phyloP scores from a whole-genome alignment of 2,888 invertebrate genomes.

The Sphinx pinastri region DNA sequence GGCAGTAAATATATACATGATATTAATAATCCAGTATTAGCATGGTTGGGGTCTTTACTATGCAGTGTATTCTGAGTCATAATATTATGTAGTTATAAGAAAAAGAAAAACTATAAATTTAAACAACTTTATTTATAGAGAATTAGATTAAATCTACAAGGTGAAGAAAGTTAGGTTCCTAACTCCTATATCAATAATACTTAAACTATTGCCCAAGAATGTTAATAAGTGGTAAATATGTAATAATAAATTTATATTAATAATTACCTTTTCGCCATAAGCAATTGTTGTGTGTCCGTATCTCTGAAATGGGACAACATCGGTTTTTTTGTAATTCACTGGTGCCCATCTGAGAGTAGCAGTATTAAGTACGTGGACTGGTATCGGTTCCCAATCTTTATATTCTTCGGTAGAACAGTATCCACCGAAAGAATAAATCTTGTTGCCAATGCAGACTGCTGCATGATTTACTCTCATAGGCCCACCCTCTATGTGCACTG shows the following conservation, averaged over 20 bases:
- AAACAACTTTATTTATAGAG: too few relatives aligned
- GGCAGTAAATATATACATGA: too few relatives aligned
- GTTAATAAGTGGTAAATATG: not conserved
- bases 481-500: conserved; percentile 93
- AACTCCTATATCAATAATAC: too few relatives aligned
- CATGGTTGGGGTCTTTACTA: too few relatives aligned
- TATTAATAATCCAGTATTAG: too few relatives aligned
- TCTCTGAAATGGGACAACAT: conserved; percentile 89
- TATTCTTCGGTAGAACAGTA: conserved; percentile 95
- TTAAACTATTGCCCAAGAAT: not conserved
- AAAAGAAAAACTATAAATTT: too few relatives aligned
- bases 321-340: conserved; percentile 77
- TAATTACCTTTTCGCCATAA: conserved; percentile 86
- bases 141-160: too few relatives aligned
- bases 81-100: too few relatives aligned
- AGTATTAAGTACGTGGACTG: conserved; percentile 93
- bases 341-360: conserved; percentile 85
- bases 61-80: too few relatives aligned
- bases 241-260: too few relatives aligned
- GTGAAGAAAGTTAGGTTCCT: too few relatives aligned
- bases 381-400: conserved; percentile 89
- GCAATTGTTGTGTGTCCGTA: conserved; percentile 97
- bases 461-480: conserved; percentile 96
- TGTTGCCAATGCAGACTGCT: conserved; percentile 90
- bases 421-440: conserved; percentile 95